Evolutionary conservation across 1,140 invertebrate species (phyloP).

Genomic region (Euura lappo): DNA sequence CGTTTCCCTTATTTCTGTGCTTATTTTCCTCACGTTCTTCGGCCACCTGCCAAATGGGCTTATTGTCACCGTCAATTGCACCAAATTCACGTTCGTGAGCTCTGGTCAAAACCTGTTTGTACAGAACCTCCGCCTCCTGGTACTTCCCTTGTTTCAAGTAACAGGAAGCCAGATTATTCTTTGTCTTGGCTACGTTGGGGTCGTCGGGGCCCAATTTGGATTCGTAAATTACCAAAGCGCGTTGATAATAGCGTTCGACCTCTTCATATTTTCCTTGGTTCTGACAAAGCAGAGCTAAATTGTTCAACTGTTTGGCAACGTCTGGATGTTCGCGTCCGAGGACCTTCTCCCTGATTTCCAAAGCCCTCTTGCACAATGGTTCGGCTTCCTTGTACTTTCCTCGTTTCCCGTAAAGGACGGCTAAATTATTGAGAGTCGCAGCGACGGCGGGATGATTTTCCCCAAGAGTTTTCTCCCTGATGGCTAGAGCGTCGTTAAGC

Average conservation of each 20-base stretch:
- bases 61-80: constrained; percentile 95
- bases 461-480: constrained; percentile 97
- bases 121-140: constrained; percentile 96
- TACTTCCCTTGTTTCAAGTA: constrained; percentile 99
- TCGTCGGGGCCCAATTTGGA: constrained; percentile 96
- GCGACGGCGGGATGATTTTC: constrained; percentile 99
- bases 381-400: constrained; percentile 98
- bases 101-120: constrained; percentile 97
- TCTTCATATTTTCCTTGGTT: constrained; percentile 91
- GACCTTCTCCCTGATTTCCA: constrained; percentile 98
- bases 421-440: constrained; percentile 96
- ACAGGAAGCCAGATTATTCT: constrained; percentile 98
- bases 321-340: constrained; percentile 98
- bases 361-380: constrained; percentile 95
- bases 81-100: constrained; percentile 98
- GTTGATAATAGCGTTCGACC: constrained; percentile 95
- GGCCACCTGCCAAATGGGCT: constrained; percentile 99
- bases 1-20: constrained; percentile 88
- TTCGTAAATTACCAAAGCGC: constrained; percentile 99
- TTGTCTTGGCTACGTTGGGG: constrained; percentile 99
- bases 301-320: constrained; percentile 99
- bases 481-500: constrained; percentile 97
- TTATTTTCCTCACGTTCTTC: constrained; percentile 97
- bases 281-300: constrained; percentile 97
- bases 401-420: constrained; percentile 97